Evolutionary conservation across 2,888 invertebrate genomes (phyloP).

Genomic region (Bombylius major): DNA sequence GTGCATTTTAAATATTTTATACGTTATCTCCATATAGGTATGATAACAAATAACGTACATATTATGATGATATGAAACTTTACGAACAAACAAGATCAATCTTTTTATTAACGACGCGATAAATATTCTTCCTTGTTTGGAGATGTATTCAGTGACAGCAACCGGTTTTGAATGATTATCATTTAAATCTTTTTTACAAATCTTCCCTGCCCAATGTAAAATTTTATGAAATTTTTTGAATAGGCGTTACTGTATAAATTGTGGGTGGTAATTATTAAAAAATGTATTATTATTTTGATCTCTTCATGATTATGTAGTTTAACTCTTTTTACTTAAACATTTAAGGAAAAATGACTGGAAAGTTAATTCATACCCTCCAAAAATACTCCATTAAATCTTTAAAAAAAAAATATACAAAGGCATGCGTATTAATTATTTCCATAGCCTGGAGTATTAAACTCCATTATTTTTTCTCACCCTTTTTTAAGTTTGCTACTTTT

Average conservation of each 20-base stretch:
- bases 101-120: not conserved
- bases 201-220: not conserved
- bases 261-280: not conserved
- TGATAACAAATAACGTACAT: too few relatives aligned
- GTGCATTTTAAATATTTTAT: too few relatives aligned
- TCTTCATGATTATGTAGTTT: not conserved
- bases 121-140: constrained; percentile 4
- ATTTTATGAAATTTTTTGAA: not conserved
- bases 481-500: too few relatives aligned
- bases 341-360: not conserved
- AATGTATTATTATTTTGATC: not conserved
- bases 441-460: too few relatives aligned
- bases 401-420: too few relatives aligned
- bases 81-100: not conserved
- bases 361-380: not conserved
- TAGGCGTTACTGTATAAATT: not conserved
- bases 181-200: constrained; percentile 1
- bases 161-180: constrained; percentile 21
- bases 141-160: constrained; percentile 18
- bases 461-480: too few relatives aligned
- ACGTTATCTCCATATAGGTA: too few relatives aligned
- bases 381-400: too few relatives aligned
- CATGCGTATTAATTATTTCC: too few relatives aligned
- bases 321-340: not conserved
- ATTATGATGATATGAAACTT: not conserved